Base-by-base conservation (phyloP, 2,113 vertebrate species). In the Zootoca vivipara region DNA sequence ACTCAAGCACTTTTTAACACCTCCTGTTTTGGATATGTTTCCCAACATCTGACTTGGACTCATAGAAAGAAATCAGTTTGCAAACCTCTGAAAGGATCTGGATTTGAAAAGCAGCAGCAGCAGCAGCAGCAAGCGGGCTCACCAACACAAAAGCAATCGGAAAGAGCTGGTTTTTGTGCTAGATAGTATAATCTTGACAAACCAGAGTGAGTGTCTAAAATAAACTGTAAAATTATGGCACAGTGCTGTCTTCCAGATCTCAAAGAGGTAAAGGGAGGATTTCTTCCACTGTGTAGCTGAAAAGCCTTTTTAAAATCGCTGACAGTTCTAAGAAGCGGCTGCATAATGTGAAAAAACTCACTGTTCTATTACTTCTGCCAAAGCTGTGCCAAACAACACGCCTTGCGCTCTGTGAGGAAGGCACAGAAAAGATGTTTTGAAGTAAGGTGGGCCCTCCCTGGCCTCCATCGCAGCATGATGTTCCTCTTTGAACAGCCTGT, bases 251-350 rank as follows among this genome's bases (percentile, higher is more conserved):
- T 86, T 86, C 33, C 77, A 82, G 40, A 20, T 35, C 73, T n/a
- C 62, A 58, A 52, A 42, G 80, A 26, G 69, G 65, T 42, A 80
- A 87, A 88, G 62, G 72, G 28, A 84, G 77, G 24, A 82, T 33
- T 84, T 87, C 78, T 28, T 90, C 85, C 87, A 40, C 40, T 69
- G 78, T 56, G 38, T 65, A 1, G 3, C 30, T 62, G 78, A 84
- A 42, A 28, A 85, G 26, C 64, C 35, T 78, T 89, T 46, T 85
- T 83, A 89, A 52, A 52, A 42, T 85, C 78, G 5, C 73, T 42
- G 82, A 81, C 2, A 1, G 1, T 85, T n/a, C 69, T 10, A 65
- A 52, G 86, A 91, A 89, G 91, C 82, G 8, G 16, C 82, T 89
- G 80, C 33, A 20, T 10, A 82, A 28, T 3, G 20, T n/a, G 73